These are phyloP conservation scores for Dipodomys stephensi DNA, from an alignment of 2,113 vertebrate species.

Conservation along the genomic window DNA sequence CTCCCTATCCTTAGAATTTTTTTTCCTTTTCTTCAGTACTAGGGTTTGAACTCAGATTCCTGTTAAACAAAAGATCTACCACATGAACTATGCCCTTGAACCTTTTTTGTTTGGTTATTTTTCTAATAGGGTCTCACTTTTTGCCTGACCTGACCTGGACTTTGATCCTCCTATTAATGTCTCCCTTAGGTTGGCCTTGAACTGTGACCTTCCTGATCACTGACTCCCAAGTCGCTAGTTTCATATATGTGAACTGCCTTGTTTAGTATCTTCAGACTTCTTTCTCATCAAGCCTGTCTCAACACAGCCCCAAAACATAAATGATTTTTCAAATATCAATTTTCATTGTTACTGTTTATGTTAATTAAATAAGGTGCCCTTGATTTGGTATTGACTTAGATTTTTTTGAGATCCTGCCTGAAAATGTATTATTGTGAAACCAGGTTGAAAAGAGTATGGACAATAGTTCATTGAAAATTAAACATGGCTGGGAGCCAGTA, in stretches of 20 bases:
- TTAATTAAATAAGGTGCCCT: background rate
- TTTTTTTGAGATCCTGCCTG: background rate
- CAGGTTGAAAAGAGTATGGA: background rate
- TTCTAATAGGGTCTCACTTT: too few species aligned
- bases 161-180: too few species aligned
- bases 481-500: background rate
- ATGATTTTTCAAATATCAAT: background rate
- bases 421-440: background rate
- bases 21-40: background rate
- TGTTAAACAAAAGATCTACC: too few species aligned
- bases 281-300: background rate
- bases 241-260: too few species aligned
- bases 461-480: background rate
- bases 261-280: background rate
- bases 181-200: too few species aligned
- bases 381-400: conserved; percentile 26
- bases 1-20: background rate
- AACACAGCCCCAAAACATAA: background rate
- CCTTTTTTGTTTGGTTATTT: too few species aligned
- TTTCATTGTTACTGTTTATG: background rate
- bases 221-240: too few species aligned
- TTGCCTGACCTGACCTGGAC: too few species aligned
- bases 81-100: too few species aligned
- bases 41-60: too few species aligned
- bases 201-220: too few species aligned